Evolutionary conservation across 2,888 invertebrate species (phyloP).

Genomic region (Leptopilina syphax): DNA sequence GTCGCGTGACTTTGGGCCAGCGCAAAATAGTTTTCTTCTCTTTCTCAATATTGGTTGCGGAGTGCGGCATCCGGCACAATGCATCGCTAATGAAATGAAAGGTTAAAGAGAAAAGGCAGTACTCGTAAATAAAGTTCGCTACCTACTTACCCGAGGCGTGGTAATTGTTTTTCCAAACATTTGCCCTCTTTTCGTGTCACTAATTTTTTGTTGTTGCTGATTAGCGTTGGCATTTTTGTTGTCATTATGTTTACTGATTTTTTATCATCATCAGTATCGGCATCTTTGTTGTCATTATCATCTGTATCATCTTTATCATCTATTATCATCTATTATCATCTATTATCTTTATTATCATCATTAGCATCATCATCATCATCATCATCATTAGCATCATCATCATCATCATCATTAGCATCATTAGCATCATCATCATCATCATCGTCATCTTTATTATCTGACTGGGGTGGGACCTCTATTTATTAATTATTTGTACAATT

Average conservation of each 20-base stretch:
- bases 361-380: too few species aligned
- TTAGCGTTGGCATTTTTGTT: too few species aligned
- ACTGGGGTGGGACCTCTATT: too few species aligned
- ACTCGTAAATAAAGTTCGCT: slow-evolving; percentile 69
- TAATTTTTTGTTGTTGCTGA: slow-evolving; percentile 7
- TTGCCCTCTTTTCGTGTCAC: slow-evolving; percentile 50
- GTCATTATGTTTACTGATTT: neutral
- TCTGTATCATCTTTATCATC: too few species aligned
- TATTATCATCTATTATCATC: too few species aligned
- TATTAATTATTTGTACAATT: too few species aligned
- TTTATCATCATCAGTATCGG: neutral
- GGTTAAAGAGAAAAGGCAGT: slow-evolving; percentile 58
- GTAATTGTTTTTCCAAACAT: slow-evolving; percentile 64
- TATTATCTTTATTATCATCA: too few species aligned
- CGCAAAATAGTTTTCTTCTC: neutral
- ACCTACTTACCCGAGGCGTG: slow-evolving; percentile 65
- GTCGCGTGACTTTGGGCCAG: slow-evolving; percentile 67
- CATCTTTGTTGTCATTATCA: neutral
- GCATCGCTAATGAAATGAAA: slow-evolving; percentile 68
- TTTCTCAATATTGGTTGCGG: too few species aligned
- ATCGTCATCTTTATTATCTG: too few species aligned
- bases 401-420: too few species aligned
- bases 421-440: too few species aligned
- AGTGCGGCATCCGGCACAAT: slow-evolving; percentile 62
- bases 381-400: too few species aligned